phyloP scores from a whole-genome alignment of 1,140 invertebrate species.

The Daktulosphaira vitifoliae region DNA sequence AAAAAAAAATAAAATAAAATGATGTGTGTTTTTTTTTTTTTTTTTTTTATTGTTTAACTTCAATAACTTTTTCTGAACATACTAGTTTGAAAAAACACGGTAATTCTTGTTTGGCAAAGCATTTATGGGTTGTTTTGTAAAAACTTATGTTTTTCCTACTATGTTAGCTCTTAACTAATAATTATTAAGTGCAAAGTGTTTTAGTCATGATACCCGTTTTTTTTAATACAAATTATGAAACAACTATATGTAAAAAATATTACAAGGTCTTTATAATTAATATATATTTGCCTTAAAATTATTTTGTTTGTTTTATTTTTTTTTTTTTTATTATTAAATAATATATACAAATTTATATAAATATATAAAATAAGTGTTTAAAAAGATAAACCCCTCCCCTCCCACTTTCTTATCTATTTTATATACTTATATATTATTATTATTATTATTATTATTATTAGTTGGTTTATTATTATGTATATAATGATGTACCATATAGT shows the following conservation, averaged over 20 bases:
- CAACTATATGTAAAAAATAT: constrained; percentile 1
- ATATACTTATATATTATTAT: constrained; percentile 13
- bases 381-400: constrained; percentile 5
- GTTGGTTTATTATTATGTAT: constrained; percentile 26
- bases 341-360: constrained; percentile 8
- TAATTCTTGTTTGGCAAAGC: constrained; percentile 21
- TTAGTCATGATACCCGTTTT: constrained; percentile 23
- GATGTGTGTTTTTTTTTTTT: too few species aligned
- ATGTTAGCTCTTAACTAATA: constrained; percentile 19
- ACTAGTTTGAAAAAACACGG: constrained; percentile 6
- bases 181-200: constrained; percentile 7
- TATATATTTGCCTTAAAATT: constrained; percentile 8
- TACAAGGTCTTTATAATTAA: not conserved
- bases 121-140: constrained; percentile 25
- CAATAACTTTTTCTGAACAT: constrained; percentile 27
- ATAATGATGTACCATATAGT: constrained; percentile 26
- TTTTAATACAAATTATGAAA: constrained; percentile 6
- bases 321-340: constrained; percentile 11
- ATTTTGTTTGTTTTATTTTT: constrained; percentile 14
- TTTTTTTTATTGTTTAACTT: constrained; percentile 29
- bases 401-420: constrained; percentile 11
- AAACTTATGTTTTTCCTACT: constrained; percentile 20
- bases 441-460: constrained; percentile 31
- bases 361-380: not conserved
- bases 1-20: not conserved